Evolutionary conservation across 2,888 invertebrate genomes (phyloP).

Genomic region (Frankliniella intonsa): DNA sequence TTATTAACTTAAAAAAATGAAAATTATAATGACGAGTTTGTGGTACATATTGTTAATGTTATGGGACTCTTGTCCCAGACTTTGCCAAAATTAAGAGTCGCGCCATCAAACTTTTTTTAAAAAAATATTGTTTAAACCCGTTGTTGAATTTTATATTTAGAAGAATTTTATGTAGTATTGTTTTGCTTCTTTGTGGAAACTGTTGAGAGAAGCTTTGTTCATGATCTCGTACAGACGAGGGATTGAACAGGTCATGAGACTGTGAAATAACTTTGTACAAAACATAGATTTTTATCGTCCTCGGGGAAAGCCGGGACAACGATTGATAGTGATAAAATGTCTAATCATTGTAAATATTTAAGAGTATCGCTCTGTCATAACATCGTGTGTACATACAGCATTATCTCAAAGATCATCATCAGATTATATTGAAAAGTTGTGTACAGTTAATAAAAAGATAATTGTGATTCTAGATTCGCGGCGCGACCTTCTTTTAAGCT

Average conservation of each 20-base stretch:
- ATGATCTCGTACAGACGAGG: not conserved
- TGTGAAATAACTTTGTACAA: conserved; percentile 21
- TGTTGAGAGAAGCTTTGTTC: no score
- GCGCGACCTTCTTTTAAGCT: no score
- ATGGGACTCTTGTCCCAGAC: no score
- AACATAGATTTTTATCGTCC: conserved; percentile 14
- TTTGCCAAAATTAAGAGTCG: no score
- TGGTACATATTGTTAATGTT: no score
- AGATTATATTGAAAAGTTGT: conserved; percentile 9
- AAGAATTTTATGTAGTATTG: not conserved
- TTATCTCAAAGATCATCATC: not conserved
- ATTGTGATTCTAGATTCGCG: not conserved
- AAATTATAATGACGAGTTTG: no score
- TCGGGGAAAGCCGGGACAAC: not conserved
- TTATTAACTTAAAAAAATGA: no score
- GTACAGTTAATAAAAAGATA: not conserved
- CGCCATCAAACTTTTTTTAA: no score
- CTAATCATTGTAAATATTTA: conserved; percentile 18
- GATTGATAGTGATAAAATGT: conserved; percentile 18
- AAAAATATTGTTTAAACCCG: not conserved
- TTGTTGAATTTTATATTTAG: not conserved
- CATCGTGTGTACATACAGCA: not conserved
- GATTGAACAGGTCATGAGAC: not conserved
- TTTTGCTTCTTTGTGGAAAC: not conserved
- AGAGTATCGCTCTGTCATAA: not conserved